Evolutionary conservation across 37 sponge, comb jelly and placozoan genomes (phyloP).

Genomic region (Cladorhizidae sp.): DNA sequence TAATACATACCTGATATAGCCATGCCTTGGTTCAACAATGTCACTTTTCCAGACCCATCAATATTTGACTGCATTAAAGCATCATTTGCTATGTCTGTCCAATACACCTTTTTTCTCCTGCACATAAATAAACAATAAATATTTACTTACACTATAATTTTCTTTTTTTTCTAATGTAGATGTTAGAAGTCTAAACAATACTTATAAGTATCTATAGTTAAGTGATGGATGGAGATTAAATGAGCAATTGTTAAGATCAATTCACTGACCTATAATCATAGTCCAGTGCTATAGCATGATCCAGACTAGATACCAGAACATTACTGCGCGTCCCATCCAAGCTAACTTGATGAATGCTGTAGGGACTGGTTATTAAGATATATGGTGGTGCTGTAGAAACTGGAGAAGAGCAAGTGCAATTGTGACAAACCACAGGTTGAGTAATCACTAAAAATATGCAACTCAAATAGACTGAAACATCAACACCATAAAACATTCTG

Average conservation of each 20-base stretch:
- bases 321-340: constrained; percentile 10
- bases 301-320: not conserved
- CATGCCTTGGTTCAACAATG: not conserved
- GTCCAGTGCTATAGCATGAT: constrained; percentile 3
- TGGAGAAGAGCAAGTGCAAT: too few species aligned
- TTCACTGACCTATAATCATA: constrained; percentile 29
- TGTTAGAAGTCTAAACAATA: not conserved
- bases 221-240: not conserved
- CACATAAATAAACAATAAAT: not conserved
- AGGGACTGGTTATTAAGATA: not conserved
- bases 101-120: constrained; percentile 12
- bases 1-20: not conserved
- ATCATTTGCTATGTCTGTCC: constrained; percentile 8
- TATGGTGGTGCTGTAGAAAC: not conserved
- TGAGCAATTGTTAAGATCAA: not conserved
- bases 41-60: constrained; percentile 2
- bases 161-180: not conserved
- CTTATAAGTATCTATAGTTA: not conserved
- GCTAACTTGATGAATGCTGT: constrained; percentile 19
- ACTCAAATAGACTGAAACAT: too few species aligned
- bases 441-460: too few species aligned
- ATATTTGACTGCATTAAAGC: constrained; percentile 15
- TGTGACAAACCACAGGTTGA: too few species aligned
- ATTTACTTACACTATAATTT: not conserved
- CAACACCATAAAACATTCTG: too few species aligned